Base-by-base conservation (phyloP, 2,888 invertebrate genomes). In the Halictus quadricinctus region DNA sequence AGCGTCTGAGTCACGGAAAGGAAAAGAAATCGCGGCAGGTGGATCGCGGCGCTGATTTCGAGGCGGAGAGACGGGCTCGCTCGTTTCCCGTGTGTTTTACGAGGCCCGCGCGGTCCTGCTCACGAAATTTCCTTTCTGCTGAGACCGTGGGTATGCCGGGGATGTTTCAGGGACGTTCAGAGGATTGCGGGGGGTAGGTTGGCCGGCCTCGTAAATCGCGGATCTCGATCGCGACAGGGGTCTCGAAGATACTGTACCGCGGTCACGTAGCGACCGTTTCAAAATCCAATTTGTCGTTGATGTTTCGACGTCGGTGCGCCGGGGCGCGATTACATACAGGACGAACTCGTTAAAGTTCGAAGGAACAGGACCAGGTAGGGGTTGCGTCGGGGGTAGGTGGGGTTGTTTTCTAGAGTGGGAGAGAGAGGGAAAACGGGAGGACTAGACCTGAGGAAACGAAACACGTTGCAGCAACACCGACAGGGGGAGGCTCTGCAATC, bases 241-340 rank as follows among this genome's bases (percentile, higher is more conserved):
- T 36, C 64, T 58, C 76, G 69, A 48, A 72, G 81, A 84, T 87
- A 84, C 75, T 48, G 87, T 75, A 87, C 81, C 84, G 82, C 79
- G 79, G 82, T 87, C 87, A 87, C 87, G 87, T 87, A 87, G 87
- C 74, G 87, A 81, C 81, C 76, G 86, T 87, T 87, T 88, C 86
- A 85, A 83, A 88, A 87, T 88, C 85, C 86, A 88, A 88, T 87
- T 88, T 88, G 86, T 86, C 88, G 83, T 76, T 81, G 88, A 86
- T 85, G 84, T 87, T 83, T 86, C 81, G 80, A 78, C 83, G 80
- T 82, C 80, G 86, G 29, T 76, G 80, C 74, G 58, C 54, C 60
- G 80, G 79, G 15, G 43, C 74, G 79, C 85, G 85, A 88, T 88
- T 87, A 88, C 86, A 79, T 84, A 84, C 73, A 80, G 86, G 83